Percentiles rank a stretch among this genome's conserved stretches.
phyloP scores from a whole-genome alignment of 2,888 invertebrate genomes.

The Agapostemon virescens region DNA sequence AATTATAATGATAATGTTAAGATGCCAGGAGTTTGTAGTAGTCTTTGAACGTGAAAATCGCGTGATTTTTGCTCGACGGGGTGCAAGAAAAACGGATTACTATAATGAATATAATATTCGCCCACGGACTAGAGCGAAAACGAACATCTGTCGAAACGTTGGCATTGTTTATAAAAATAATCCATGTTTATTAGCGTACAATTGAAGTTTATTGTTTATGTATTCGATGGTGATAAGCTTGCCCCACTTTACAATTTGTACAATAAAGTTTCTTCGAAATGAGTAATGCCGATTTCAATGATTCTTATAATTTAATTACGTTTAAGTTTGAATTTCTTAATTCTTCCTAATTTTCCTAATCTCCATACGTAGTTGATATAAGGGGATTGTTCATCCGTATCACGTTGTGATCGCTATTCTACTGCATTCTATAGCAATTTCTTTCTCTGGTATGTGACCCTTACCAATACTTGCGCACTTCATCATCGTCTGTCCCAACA shows the following conservation, averaged over 20 bases:
- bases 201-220: constrained; percentile 53
- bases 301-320: neutral
- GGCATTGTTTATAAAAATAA: constrained; percentile 49
- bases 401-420: too few species aligned
- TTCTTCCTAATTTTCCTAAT: too few species aligned
- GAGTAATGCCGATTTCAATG: neutral
- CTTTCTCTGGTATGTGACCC: too few species aligned
- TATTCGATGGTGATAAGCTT: constrained; percentile 54
- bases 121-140: neutral
- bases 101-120: constrained; percentile 15
- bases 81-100: neutral
- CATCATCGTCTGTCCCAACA: too few species aligned
- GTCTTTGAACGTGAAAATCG: neutral
- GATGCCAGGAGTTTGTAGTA: neutral
- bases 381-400: too few species aligned
- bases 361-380: too few species aligned
- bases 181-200: constrained; percentile 49
- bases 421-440: too few species aligned
- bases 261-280: constrained; percentile 58
- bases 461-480: too few species aligned
- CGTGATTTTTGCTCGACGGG: neutral
- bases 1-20: constrained; percentile 19
- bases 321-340: neutral
- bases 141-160: constrained; percentile 17
- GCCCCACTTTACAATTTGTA: constrained; percentile 61